Evolutionary conservation across 1,140 invertebrate genomes (phyloP).

Genomic region (Heliconius nattereri): DNA sequence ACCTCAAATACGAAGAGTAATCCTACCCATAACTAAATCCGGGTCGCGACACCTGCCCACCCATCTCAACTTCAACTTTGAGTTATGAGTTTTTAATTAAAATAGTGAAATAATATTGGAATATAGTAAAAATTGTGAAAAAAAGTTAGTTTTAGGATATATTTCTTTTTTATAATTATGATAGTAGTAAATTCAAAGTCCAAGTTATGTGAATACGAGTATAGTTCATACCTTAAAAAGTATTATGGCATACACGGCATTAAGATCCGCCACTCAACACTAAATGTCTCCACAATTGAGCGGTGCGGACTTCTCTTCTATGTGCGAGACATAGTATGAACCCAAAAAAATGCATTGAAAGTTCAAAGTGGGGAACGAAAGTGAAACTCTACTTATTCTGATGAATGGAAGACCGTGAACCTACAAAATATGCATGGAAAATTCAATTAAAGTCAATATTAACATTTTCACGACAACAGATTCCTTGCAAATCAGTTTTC

Average conservation of each 20-base stretch:
- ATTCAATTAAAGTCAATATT: too few relatives aligned
- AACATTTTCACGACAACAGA: neutral
- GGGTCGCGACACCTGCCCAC: constrained; percentile 9
- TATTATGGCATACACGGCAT: neutral
- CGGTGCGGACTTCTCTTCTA: too few relatives aligned
- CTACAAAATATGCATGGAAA: too few relatives aligned
- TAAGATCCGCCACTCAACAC: too few relatives aligned
- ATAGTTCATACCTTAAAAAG: neutral
- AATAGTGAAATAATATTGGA: neutral
- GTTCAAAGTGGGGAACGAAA: too few relatives aligned
- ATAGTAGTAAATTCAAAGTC: neutral
- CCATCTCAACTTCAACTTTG: neutral
- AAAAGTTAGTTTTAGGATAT: neutral
- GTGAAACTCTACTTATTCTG: too few relatives aligned
- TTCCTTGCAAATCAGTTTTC: neutral
- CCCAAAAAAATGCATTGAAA: too few relatives aligned
- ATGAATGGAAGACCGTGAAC: too few relatives aligned
- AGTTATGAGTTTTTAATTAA: constrained; percentile 6
- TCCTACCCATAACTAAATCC: neutral
- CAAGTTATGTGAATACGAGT: neutral
- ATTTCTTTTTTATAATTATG: neutral
- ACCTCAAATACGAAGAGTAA: neutral
- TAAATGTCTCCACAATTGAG: too few relatives aligned
- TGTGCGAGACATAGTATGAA: too few relatives aligned
- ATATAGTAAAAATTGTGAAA: neutral